phyloP scores from a whole-genome alignment of 2,888 invertebrate species.

The Dimorphilus gyrociliatus region DNA sequence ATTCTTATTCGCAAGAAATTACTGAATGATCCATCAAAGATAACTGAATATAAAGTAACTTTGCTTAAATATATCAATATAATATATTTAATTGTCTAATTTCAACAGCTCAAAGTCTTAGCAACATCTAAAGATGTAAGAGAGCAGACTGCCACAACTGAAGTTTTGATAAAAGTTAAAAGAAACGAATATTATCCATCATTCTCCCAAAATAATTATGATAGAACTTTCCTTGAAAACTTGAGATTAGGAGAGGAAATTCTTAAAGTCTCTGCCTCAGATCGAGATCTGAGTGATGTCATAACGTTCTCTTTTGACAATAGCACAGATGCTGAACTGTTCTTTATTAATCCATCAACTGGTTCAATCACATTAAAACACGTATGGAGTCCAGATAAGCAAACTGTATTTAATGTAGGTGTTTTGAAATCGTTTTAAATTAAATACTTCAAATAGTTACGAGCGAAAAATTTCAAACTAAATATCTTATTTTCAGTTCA shows the following conservation, averaged over 20 bases:
- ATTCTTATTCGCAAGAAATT: no score
- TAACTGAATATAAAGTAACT: neutral
- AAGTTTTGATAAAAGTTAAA: constrained; percentile 8
- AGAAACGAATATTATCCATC: constrained; percentile 6
- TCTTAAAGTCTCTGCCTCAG: constrained; percentile 16
- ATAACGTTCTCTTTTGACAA: constrained; percentile 7
- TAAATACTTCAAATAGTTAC: no score
- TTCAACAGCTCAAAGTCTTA: constrained; percentile 8
- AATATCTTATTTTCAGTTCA: constrained; percentile 15
- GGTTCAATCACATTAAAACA: constrained; percentile 15
- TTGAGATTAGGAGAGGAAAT: constrained; percentile 16
- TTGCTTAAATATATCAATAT: neutral
- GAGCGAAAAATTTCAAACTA: no score
- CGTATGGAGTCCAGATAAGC: no score
- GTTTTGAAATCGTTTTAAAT: no score
- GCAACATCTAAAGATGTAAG: constrained; percentile 9
- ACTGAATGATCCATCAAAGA: no score
- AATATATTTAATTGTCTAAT: neutral
- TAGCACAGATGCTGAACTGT: constrained; percentile 10
- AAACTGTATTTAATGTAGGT: no score
- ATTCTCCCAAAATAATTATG: constrained; percentile 5
- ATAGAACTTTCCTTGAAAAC: constrained; percentile 6
- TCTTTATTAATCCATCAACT: constrained; percentile 14
- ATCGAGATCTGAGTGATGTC: constrained; percentile 15
- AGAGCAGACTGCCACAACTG: constrained; percentile 6